Percentiles rank a stretch among this genome's conserved stretches.
phyloP scores from a whole-genome alignment of 2,888 invertebrate genomes.

The Sisyra terminalis region DNA sequence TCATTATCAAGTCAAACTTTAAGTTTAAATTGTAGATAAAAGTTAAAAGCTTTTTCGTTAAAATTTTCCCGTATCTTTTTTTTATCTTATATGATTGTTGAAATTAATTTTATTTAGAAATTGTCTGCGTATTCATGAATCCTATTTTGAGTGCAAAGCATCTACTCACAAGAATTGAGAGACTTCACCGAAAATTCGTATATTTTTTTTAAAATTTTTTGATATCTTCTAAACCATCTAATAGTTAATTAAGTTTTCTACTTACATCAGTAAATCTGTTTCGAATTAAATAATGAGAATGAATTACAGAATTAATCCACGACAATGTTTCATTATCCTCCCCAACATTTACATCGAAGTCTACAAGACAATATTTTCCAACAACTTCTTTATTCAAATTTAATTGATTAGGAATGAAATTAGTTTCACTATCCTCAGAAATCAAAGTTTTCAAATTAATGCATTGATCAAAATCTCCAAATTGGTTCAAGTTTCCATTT shows the following conservation, averaged over 20 bases:
- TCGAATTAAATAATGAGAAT: slow-evolving; percentile 34
- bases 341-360: slow-evolving; percentile 29
- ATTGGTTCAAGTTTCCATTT: slow-evolving; percentile 51
- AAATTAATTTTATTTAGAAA: too few relatives aligned
- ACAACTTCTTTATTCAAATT: slow-evolving; percentile 26
- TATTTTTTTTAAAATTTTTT: background rate
- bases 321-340: slow-evolving; percentile 16
- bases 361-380: slow-evolving; percentile 49
- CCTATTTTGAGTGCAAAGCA: too few relatives aligned
- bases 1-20: too few relatives aligned
- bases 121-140: too few relatives aligned
- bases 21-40: too few relatives aligned
- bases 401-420: slow-evolving; percentile 22
- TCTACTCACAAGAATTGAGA: too few relatives aligned
- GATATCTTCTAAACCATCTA: too few relatives aligned
- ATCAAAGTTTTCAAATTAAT: slow-evolving; percentile 17
- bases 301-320: slow-evolving; percentile 28
- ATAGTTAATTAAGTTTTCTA: slow-evolving; percentile 11
- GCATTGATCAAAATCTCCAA: slow-evolving; percentile 55
- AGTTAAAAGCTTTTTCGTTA: too few relatives aligned
- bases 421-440: too few relatives aligned
- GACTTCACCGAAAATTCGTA: too few relatives aligned
- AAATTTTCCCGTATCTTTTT: too few relatives aligned
- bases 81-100: too few relatives aligned
- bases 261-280: slow-evolving; percentile 38